Percentiles rank a stretch among this genome's conserved stretches.
These are phyloP conservation scores for Amiota minor DNA, from an alignment of 2,888 invertebrate species.

Conservation along the genomic window DNA sequence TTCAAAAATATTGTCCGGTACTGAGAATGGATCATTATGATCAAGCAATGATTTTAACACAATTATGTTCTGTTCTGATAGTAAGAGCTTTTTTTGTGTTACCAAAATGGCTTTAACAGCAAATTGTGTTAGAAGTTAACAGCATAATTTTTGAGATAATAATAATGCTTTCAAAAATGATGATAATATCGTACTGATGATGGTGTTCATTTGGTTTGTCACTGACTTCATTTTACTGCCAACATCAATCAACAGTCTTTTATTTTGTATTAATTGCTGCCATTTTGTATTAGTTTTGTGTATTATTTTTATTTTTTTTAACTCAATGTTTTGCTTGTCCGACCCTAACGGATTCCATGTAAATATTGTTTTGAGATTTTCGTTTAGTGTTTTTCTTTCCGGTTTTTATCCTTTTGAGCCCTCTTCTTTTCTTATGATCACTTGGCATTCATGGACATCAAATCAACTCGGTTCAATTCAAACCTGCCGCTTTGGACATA, in stretches of 20 bases:
- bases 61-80: too few relatives aligned
- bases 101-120: too few relatives aligned
- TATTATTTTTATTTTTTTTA: conserved; percentile 55
- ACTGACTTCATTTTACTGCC: conserved; percentile 16
- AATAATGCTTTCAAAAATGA: too few relatives aligned
- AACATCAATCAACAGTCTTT: conserved; percentile 1
- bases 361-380: conserved; percentile 20
- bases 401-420: not conserved
- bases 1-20: too few relatives aligned
- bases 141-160: too few relatives aligned
- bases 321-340: conserved; percentile 43
- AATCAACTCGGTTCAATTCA: conserved; percentile 15
- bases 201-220: conserved; percentile 49
- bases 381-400: not conserved
- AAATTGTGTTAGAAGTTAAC: too few relatives aligned
- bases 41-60: too few relatives aligned
- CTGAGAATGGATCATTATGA: too few relatives aligned
- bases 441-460: conserved; percentile 15
- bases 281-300: conserved; percentile 1
- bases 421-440: not conserved
- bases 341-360: conserved; percentile 55
- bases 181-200: not conserved
- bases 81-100: too few relatives aligned
- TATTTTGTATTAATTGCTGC: not conserved
- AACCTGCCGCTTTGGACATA: not conserved